Evolutionary conservation across 2,113 vertebrate species (phyloP), one percentile per base, ranked within the genome.

Genomic region (Pao palembangensis): DNA sequence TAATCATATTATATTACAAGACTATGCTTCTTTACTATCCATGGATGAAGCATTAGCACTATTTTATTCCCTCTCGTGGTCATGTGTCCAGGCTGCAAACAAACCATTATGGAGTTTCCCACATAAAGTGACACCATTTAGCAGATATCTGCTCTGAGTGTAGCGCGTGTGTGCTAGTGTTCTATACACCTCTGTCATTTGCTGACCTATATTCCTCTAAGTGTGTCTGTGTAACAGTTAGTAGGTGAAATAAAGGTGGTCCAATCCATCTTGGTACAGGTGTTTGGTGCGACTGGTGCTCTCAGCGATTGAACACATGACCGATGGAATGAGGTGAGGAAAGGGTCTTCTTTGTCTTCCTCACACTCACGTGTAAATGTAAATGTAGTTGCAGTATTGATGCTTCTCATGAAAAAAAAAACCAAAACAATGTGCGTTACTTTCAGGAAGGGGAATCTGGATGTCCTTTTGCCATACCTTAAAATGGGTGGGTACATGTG

Each of bases 271-370:
- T 79, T 69, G 77, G 64, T 67, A 15, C 58, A 97, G 95, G 77
- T 98, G 93, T 91, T 92, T 96, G 80, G 78, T 97, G 76, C 86
- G 85, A 68, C 89, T 98, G 50, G 67, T 46, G 42, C 79, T 94
- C 65, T 91, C 91, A 59, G 81, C 76, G 75, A 14, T 88, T 61
- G 82, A 86, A 69, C 60, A 72, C 68, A 78, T 87, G 18, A 78
- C 69, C 58, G 81, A 90, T 57, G 88, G 91, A 64, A 80, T 55
- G 51, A 92, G 88, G 95, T 93, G 67, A 80, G 77, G 77, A 76
- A 71, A 60, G 20, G 12, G 34, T 12, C 34, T 12, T 38, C 34
- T 8, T 12, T 3, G 34, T 38, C 34, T 12, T 38, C 34, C 34
- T 38, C 34, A 38, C 34, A 12, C 34, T 12, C 34, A 12, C 34